Evolutionary conservation across 2,888 invertebrate species (phyloP), one percentile per base, ranked within the genome.

Genomic region (Xestia c-nigrum): DNA sequence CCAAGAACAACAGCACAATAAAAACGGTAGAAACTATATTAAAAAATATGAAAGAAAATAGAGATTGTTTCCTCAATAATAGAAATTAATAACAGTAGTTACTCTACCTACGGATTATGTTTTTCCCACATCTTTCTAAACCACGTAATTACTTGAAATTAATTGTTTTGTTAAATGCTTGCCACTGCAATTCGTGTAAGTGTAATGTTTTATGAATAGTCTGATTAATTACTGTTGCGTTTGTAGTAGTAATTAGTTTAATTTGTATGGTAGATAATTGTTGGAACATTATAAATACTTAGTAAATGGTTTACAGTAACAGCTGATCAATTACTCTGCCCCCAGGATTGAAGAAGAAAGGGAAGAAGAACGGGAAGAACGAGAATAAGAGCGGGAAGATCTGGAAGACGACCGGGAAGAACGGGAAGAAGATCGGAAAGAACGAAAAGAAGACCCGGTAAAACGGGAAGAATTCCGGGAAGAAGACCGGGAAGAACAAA

Each of bases 161-260:
- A 43, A 43, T 50, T 40, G 19, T 5, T 52, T 16, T 50, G 16
- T 50, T 24, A 66, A 46, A 50, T n/a, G 16, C 0, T 47, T 64
- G 40, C 14, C 16, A 40, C 19, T 77, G 63, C 10, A 77, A 55
- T 71, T 40, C 1, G 0, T 67, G 73, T 77, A 55, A 73, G 7
- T 66, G 3, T 43, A 43, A 72, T 55, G 38, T 64, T 5, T 47
- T 6, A 68, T 63, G 47, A 64, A 70, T 40, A 19, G 14, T 47
- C 14, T 7, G 19, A 77, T 57, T 77, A 77, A 70, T 69, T 76
- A 55, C 38, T 57, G 31, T 9, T 55, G 46, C 47, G 38, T 76
- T 76, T 47, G 31, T 43, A 14, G 21, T 69, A 68, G 63, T 16
- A 46, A 68, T 67, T 66, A 46, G 63, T 68, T 40, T 40, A 24